phyloP scores from a whole-genome alignment of 1,140 invertebrate species.

The Drosophila fuyamai region DNA sequence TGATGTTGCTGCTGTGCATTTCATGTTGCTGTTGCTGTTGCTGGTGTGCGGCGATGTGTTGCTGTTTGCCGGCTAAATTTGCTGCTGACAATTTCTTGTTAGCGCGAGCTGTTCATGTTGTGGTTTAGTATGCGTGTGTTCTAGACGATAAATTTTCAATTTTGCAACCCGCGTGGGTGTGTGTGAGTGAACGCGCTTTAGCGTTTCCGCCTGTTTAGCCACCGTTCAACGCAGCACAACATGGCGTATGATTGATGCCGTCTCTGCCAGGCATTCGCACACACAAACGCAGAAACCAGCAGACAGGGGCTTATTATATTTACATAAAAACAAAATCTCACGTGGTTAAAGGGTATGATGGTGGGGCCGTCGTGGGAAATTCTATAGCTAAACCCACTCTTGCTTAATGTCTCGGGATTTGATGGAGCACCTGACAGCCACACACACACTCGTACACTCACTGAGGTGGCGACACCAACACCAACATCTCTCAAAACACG shows the following conservation, averaged over 20 bases:
- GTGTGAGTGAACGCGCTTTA: slow-evolving; percentile 31
- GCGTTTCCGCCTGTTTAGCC: slow-evolving; percentile 76
- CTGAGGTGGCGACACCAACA: slow-evolving; percentile 3
- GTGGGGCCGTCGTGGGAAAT: slow-evolving; percentile 3
- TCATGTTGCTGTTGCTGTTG: slow-evolving; percentile 16
- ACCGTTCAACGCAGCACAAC: slow-evolving; percentile 71
- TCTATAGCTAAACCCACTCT: slow-evolving; percentile 9
- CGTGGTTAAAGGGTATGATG: slow-evolving; percentile 3
- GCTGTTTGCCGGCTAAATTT: slow-evolving; percentile 54
- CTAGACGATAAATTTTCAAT: slow-evolving; percentile 83
- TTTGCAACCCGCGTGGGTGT: slow-evolving; percentile 42
- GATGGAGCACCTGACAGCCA: slow-evolving; percentile 19
- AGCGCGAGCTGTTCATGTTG: slow-evolving; percentile 61
- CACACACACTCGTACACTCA: neutral
- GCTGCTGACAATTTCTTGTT: slow-evolving; percentile 82
- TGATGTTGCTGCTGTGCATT: slow-evolving; percentile 25
- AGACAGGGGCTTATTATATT: slow-evolving; percentile 61
- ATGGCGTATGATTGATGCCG: slow-evolving; percentile 80
- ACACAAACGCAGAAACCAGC: neutral
- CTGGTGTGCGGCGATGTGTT: slow-evolving; percentile 11
- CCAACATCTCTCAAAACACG: slow-evolving; percentile 5
- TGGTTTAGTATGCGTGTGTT: slow-evolving; percentile 50
- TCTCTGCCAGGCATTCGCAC: slow-evolving; percentile 41
- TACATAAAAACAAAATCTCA: slow-evolving; percentile 52
- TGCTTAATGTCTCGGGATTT: slow-evolving; percentile 11